A percentile compares a stretch with the other conserved stretches of the same genome.
Evolutionary conservation across 2,113 vertebrate genomes (phyloP).

Genomic region (Sebastes schlegelii): DNA sequence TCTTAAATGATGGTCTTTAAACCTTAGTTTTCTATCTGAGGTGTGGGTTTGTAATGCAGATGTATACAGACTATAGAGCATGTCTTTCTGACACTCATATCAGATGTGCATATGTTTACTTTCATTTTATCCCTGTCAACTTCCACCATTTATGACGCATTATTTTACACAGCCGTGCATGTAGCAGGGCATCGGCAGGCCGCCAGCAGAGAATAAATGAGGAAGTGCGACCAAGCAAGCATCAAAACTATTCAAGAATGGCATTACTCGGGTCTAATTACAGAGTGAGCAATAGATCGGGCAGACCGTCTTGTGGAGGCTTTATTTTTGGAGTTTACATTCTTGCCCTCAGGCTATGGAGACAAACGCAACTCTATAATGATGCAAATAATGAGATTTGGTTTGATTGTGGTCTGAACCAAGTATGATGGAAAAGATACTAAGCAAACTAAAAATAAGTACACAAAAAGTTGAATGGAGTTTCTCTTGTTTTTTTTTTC

Average conservation of each 20-base stretch:
- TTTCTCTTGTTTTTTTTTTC: not conserved
- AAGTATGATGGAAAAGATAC: not conserved
- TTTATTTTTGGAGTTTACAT: not conserved
- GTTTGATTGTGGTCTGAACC: not conserved
- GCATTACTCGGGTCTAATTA: not conserved
- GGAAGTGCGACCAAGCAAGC: conserved; percentile 19
- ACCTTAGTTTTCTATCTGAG: not conserved
- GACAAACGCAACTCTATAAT: not conserved
- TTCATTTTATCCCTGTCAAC: conserved; percentile 12
- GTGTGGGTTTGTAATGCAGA: not conserved
- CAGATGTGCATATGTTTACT: not conserved
- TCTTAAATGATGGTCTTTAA: not conserved
- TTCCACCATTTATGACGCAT: not conserved
- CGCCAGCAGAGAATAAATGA: conserved; percentile 13
- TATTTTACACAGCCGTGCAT: not conserved
- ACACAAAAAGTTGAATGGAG: not conserved
- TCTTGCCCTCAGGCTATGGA: not conserved
- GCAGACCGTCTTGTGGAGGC: not conserved
- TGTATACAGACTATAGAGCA: not conserved
- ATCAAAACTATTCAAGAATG: not conserved
- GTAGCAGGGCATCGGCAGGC: not conserved
- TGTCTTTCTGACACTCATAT: not conserved
- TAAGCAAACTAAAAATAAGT: not conserved
- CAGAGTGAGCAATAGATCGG: not conserved
- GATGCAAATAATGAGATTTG: not conserved